Evolutionary conservation across 2,888 invertebrate genomes (phyloP), one percentile per base, ranked within the genome.

Genomic region (Magallana nippona): DNA sequence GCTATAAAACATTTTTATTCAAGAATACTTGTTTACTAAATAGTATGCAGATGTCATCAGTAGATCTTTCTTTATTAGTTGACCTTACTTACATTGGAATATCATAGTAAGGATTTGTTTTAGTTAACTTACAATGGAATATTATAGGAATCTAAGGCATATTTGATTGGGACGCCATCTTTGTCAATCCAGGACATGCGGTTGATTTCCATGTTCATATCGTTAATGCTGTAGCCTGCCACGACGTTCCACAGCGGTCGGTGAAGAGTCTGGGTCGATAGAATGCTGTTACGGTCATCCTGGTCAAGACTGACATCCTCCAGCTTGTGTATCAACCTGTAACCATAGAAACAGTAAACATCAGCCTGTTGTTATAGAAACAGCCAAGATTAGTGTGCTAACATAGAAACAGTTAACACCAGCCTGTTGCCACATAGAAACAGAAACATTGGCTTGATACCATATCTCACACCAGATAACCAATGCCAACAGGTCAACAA

Each of bases 161-260:
- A 92, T 82, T 89, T 84, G 10, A 90, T 83, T 19, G 89, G 89
- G 81, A 89, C 89, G n/a, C 89, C 87, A 60, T 90, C 88, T 15
- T 87, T 82, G 13, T 87, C 88, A 11, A 91, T 91, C 91, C 91
- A 92, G 3, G 92, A 91, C 55, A 88, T 86, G 56, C 92, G 84
- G 78, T 93, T 91, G 1, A 92, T 84, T 58, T 89, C 87, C 32
- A 85, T 78, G 55, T 82, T 83, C 56, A 84, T 86, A 22, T 84
- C 88, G 10, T 85, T 84, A 32, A 88, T 85, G 62, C 84, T 84
- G 27, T 81, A 84, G 1, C 86, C 84, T 0, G 85, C 85, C 5
- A 88, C 87, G 1, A 87, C 82, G 82, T 92, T 92, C 91, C 91
- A 92, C 82, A 89, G 84, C 2, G 83, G 85, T 0, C 90, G 89